phyloP scores from a whole-genome alignment of 2,888 invertebrate species.

The Lucinisca nassula region DNA sequence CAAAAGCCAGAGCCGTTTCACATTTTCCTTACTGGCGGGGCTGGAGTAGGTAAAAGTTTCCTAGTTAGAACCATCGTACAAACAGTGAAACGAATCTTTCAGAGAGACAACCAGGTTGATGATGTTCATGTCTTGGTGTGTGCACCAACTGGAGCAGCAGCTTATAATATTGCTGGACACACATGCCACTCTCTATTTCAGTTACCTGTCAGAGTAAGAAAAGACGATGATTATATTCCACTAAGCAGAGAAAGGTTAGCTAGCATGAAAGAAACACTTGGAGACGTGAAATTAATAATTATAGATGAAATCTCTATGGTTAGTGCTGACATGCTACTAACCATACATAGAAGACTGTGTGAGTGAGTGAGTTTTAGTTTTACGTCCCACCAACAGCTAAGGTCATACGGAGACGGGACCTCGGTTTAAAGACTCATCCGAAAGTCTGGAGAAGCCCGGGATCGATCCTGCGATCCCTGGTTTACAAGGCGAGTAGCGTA shows the following conservation, averaged over 20 bases:
- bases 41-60: slow-evolving; percentile 67
- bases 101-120: slow-evolving; percentile 29
- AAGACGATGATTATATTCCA: slow-evolving; percentile 56
- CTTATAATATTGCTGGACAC: slow-evolving; percentile 60
- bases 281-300: slow-evolving; percentile 37
- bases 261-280: slow-evolving; percentile 47
- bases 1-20: slow-evolving; percentile 58
- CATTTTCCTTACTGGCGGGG: slow-evolving; percentile 65
- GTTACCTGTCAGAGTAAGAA: slow-evolving; percentile 19
- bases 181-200: slow-evolving; percentile 50
- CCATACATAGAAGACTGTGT: slow-evolving; percentile 57
- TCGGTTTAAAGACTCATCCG: too few relatives aligned
- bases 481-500: too few relatives aligned
- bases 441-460: too few relatives aligned
- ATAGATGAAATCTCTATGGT: slow-evolving; percentile 64
- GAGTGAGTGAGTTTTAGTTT: too few relatives aligned
- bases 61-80: slow-evolving; percentile 66
- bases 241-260: slow-evolving; percentile 45
- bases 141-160: slow-evolving; percentile 71
- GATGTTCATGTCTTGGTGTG: slow-evolving; percentile 59
- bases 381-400: too few relatives aligned
- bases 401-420: too few relatives aligned
- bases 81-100: slow-evolving; percentile 46
- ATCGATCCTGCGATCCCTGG: too few relatives aligned
- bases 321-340: slow-evolving; percentile 53